A percentile compares a stretch with the other conserved stretches of the same genome.
These are phyloP conservation scores for Hemibagrus wyckioides DNA, from an alignment of 2,113 vertebrate genomes.

Conservation along the genomic window DNA sequence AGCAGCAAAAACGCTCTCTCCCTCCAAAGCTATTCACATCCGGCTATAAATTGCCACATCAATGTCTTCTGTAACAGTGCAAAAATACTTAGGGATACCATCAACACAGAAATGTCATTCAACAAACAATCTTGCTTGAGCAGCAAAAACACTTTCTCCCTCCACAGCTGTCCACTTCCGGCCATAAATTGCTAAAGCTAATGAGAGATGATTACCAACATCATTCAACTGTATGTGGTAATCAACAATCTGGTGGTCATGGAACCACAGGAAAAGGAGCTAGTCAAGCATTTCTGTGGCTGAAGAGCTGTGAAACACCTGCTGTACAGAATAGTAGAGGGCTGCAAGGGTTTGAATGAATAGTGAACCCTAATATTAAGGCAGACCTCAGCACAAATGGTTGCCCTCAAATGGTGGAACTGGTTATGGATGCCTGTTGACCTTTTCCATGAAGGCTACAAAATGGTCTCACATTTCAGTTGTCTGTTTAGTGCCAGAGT, in stretches of 20 bases:
- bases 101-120: background rate
- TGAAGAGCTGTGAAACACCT: background rate
- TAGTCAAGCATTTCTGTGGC: background rate
- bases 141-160: background rate
- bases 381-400: background rate
- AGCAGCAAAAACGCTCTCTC: background rate
- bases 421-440: background rate
- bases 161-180: background rate
- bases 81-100: background rate
- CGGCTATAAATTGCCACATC: background rate
- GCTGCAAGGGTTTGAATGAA: background rate
- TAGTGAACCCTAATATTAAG: background rate
- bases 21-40: background rate
- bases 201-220: conserved; percentile 14
- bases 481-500: background rate
- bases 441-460: background rate
- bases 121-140: background rate
- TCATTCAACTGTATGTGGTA: background rate
- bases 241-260: background rate
- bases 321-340: background rate
- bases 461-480: background rate
- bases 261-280: background rate
- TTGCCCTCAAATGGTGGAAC: background rate
- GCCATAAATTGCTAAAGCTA: background rate
- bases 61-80: background rate